Conservation (phyloP, 2,797 vertebrate species). For the Babyrousa celebensis region DNA sequence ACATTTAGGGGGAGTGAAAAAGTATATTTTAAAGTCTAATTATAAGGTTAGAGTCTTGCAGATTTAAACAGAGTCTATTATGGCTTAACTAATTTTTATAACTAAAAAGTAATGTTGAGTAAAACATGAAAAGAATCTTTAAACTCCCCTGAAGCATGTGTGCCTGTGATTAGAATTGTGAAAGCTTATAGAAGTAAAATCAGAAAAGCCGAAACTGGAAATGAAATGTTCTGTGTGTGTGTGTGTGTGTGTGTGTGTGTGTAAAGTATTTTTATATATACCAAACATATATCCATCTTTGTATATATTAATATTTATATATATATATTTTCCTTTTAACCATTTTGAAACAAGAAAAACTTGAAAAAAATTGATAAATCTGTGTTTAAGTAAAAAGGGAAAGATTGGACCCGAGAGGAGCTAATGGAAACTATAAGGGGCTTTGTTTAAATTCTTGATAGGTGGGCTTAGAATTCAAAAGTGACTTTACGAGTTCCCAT, state of each 20-base stretch:
- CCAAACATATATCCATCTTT: neutral
- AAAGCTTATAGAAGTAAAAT: slow-evolving; percentile 53
- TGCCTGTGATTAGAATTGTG: slow-evolving; percentile 63
- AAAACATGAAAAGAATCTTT: slow-evolving; percentile 78
- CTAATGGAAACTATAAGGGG: neutral
- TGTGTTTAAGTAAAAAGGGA: slow-evolving; percentile 45
- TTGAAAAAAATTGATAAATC: neutral
- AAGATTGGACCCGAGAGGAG: slow-evolving; percentile 1
- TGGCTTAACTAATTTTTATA: slow-evolving; percentile 81
- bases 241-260: rapidly evolving
- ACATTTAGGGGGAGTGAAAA: slow-evolving; percentile 70
- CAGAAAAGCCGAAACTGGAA: slow-evolving; percentile 66
- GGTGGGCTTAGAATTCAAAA: slow-evolving; percentile 46
- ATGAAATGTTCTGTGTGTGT: neutral
- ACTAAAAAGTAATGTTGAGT: slow-evolving; percentile 77
- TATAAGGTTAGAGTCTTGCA: slow-evolving; percentile 71
- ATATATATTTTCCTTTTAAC: slow-evolving; percentile 33
- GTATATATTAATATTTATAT: slow-evolving; percentile 1
- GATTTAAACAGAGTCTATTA: slow-evolving; percentile 79
- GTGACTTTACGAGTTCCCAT: neutral
- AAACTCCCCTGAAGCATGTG: slow-evolving; percentile 61
- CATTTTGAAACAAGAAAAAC: slow-evolving; percentile 53
- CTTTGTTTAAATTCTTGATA: neutral
- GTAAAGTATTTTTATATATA: neutral
- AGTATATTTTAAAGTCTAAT: slow-evolving; percentile 80